A percentile compares a stretch with the other conserved stretches of the same genome.
Conservation (phyloP, 2,888 invertebrate genomes). For the Tinea semifulvella region DNA sequence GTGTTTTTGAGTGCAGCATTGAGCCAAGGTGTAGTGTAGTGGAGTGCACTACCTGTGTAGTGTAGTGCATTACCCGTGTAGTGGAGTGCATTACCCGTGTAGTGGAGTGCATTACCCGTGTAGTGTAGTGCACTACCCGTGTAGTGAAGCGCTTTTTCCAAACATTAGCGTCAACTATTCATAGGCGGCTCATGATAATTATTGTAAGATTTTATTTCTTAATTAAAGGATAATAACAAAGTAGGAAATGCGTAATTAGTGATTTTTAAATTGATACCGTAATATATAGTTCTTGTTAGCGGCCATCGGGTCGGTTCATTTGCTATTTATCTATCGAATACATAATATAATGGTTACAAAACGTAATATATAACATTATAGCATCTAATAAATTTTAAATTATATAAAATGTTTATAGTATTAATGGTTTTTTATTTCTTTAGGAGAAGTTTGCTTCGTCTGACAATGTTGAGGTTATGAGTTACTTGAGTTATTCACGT, state of each 20-base stretch:
- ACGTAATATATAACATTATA: conserved; percentile 68
- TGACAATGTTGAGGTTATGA: conserved; percentile 43
- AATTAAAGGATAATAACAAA: conserved; percentile 66
- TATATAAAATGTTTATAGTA: conserved; percentile 68
- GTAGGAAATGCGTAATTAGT: conserved; percentile 66
- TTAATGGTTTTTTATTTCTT: conserved; percentile 57
- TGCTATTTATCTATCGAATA: conserved; percentile 61
- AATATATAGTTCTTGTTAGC: conserved; percentile 54
- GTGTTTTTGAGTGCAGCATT: too few relatives aligned
- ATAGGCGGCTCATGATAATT: conserved; percentile 65
- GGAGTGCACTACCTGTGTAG: too few relatives aligned
- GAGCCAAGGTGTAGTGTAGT: too few relatives aligned
- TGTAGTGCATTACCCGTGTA: too few relatives aligned
- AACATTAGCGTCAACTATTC: conserved; percentile 58
- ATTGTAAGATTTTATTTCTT: conserved; percentile 64
- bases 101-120: too few relatives aligned
- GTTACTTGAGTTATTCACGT: neutral
- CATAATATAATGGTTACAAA: conserved; percentile 67
- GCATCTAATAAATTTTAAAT: conserved; percentile 65
- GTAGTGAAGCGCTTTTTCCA: conserved; percentile 40
- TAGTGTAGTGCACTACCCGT: too few relatives aligned
- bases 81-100: too few relatives aligned
- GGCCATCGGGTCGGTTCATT: conserved; percentile 39
- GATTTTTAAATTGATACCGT: conserved; percentile 67
- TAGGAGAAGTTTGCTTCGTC: conserved; percentile 52